Evolutionary conservation across 2,113 vertebrate genomes (phyloP).

Genomic region (Micronisus gabar): DNA sequence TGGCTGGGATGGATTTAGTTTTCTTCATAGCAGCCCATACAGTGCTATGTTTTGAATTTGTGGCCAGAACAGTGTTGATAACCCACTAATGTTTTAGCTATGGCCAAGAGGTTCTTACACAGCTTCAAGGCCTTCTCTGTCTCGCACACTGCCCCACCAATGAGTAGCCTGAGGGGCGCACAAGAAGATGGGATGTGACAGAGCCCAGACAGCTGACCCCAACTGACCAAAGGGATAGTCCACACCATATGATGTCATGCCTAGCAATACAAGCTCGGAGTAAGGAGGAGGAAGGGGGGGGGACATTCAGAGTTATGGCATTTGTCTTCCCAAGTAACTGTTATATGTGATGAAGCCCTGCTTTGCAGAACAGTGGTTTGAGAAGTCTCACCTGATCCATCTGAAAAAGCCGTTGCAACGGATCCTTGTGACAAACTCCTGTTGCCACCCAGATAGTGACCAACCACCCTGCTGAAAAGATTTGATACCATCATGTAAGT

Average conservation of each 20-base stretch:
- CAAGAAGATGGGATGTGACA: not conserved
- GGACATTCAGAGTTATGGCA: not conserved
- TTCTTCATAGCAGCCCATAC: not conserved
- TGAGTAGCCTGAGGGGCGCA: too few species aligned
- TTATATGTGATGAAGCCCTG: not conserved
- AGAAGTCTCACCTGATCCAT: not conserved
- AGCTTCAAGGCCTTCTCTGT: too few species aligned
- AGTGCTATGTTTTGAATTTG: too few species aligned
- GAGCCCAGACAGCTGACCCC: not conserved
- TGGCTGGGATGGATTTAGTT: not conserved
- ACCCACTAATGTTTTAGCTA: too few species aligned
- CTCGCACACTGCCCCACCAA: too few species aligned
- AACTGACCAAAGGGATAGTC: not conserved
- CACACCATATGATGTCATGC: fast-evolving
- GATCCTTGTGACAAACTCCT: not conserved
- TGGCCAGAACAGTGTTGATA: too few species aligned
- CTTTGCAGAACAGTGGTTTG: not conserved
- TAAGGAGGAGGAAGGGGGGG: not conserved
- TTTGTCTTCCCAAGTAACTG: not conserved
- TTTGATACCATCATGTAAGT: not conserved
- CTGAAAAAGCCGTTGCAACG: not conserved
- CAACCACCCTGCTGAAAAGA: not conserved
- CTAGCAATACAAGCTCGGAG: not conserved
- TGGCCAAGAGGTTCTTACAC: too few species aligned
- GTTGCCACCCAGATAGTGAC: not conserved